Conservation (phyloP, 2,797 vertebrate species). For the Tenualosa ilisha region DNA sequence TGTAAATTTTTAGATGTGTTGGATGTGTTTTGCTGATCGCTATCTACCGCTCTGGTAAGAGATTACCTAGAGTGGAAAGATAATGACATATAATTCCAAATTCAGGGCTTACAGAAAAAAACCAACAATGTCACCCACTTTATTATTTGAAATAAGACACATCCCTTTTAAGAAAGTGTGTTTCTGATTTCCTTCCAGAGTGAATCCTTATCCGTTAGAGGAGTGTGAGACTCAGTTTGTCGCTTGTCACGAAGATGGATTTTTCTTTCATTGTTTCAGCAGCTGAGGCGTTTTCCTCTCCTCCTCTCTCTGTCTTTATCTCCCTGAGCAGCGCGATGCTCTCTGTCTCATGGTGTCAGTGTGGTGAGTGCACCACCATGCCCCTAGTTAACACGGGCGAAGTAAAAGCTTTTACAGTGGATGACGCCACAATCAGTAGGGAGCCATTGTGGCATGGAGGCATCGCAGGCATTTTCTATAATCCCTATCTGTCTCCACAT, state of each 20-base stretch:
- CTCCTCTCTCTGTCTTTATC: background rate
- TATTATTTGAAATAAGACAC: conserved; percentile 5
- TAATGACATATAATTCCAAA: conserved; percentile 44
- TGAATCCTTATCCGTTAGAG: background rate
- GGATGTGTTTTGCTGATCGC: conserved; percentile 51
- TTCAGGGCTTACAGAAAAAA: conserved; percentile 34
- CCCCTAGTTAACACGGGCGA: conserved; percentile 60
- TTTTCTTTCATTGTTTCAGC: conserved; percentile 59
- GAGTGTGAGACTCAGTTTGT: conserved; percentile 48
- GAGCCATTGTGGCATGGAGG: conserved; percentile 55
- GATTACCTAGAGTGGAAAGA: conserved; percentile 48
- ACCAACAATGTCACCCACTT: background rate
- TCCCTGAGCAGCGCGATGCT: background rate
- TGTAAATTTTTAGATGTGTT: conserved; percentile 36
- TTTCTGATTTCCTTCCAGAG: background rate
- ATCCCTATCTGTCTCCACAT: conserved; percentile 63
- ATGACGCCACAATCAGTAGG: conserved; percentile 67
- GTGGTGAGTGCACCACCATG: conserved; percentile 53
- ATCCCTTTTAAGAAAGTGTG: background rate
- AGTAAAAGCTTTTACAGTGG: conserved; percentile 66
- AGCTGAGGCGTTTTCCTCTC: background rate
- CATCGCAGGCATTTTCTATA: conserved; percentile 61
- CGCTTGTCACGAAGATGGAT: conserved; percentile 62
- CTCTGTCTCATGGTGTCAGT: background rate
- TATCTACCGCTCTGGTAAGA: conserved; percentile 44